Conservation (phyloP, 2,888 invertebrate genomes). For the Automeris io region DNA sequence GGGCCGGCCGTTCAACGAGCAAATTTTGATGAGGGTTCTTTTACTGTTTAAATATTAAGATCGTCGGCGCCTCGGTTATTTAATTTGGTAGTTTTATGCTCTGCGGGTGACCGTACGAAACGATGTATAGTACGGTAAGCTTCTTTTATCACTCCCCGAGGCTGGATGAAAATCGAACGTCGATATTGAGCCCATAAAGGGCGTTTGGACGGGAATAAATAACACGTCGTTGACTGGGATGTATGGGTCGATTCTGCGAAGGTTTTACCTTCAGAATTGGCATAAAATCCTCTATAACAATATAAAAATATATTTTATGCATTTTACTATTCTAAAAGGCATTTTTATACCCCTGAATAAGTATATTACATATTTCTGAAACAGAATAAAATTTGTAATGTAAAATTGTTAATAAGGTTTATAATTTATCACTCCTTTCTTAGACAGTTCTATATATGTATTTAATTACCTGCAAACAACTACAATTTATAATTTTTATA, state of each 20-base stretch:
- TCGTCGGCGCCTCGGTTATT: constrained; percentile 24
- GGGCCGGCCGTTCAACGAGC: constrained; percentile 35
- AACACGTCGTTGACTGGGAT: constrained; percentile 41
- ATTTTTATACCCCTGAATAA: too few relatives aligned
- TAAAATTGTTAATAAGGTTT: too few relatives aligned
- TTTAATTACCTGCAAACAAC: neutral
- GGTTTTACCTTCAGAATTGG: constrained; percentile 11
- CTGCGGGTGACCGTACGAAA: constrained; percentile 18
- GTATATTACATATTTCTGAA: neutral
- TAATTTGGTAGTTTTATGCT: constrained; percentile 49
- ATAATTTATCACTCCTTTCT: too few relatives aligned
- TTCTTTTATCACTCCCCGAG: constrained; percentile 48
- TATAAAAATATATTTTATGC: neutral
- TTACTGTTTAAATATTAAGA: constrained; percentile 33
- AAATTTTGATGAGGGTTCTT: constrained; percentile 38
- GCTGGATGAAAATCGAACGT: constrained; percentile 51
- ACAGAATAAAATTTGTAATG: too few relatives aligned
- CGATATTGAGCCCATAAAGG: constrained; percentile 62
- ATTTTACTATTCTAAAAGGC: too few relatives aligned
- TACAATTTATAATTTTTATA: neutral
- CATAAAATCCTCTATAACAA: neutral
- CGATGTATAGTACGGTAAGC: constrained; percentile 33
- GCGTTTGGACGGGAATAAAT: constrained; percentile 55
- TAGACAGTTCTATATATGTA: too few relatives aligned
- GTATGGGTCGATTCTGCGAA: constrained; percentile 22